A percentile compares a stretch with the other conserved stretches of the same genome.
Evolutionary conservation across 2,797 vertebrate species (phyloP).

Genomic region (Phyllotis vaccarum): DNA sequence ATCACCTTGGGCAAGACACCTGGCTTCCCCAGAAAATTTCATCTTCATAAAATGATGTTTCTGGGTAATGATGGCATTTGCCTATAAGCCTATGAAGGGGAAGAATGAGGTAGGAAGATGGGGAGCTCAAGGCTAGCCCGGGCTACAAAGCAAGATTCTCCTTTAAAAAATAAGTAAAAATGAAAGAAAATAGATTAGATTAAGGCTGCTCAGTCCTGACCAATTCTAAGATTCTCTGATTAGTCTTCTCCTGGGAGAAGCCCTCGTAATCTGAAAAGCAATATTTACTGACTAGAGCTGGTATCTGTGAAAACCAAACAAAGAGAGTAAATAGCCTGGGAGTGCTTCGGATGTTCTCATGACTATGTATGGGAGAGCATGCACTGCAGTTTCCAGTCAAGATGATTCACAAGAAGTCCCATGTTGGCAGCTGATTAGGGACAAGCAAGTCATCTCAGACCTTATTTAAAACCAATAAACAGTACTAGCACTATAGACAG

Average conservation of each 20-base stretch:
- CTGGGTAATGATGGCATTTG: neutral
- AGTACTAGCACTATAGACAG: neutral
- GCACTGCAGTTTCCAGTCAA: neutral
- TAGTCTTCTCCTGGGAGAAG: slow-evolving; percentile 53
- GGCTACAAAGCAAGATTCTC: neutral
- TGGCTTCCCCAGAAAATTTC: neutral
- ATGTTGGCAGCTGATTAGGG: neutral
- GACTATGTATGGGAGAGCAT: neutral
- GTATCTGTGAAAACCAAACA: neutral
- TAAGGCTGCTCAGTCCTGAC: neutral
- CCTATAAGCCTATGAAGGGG: neutral
- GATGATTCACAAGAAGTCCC: neutral
- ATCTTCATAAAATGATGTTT: slow-evolving; percentile 1
- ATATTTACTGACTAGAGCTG: no score
- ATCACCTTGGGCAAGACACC: neutral
- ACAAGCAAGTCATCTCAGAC: neutral
- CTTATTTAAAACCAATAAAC: neutral
- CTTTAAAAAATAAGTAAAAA: neutral
- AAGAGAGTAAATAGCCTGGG: slow-evolving; percentile 3
- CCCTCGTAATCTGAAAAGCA: slow-evolving; percentile 32
- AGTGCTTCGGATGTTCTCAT: neutral
- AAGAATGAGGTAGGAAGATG: neutral
- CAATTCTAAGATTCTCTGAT: slow-evolving; percentile 41
- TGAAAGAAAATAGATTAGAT: neutral
- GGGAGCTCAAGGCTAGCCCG: neutral